A percentile compares a stretch with the other conserved stretches of the same genome.
Conservation (phyloP, 2,888 invertebrate genomes). For the Troilus luridus region DNA sequence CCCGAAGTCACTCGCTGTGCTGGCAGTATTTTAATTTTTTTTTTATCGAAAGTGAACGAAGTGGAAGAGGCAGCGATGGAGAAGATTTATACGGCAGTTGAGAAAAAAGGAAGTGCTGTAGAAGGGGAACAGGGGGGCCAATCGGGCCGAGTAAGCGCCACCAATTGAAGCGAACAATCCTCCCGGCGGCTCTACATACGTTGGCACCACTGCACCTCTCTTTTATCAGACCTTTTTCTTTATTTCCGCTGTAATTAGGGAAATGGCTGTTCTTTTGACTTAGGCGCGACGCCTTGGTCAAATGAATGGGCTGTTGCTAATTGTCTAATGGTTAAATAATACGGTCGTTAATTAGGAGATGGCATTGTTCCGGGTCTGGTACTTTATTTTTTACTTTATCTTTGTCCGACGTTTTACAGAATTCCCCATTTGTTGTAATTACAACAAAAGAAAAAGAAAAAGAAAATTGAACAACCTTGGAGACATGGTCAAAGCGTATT, state of each 20-base stretch:
- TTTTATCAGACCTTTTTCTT: conserved; percentile 39
- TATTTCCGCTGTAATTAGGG: conserved; percentile 35
- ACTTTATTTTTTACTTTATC: neutral
- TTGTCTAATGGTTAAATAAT: conserved; percentile 38
- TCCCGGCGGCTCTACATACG: conserved; percentile 46
- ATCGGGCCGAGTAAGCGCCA: conserved; percentile 32
- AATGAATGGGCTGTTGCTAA: neutral
- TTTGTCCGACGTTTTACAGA: neutral
- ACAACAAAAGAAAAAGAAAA: neutral
- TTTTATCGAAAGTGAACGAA: conserved; percentile 6
- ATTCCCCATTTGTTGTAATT: neutral
- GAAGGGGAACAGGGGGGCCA: conserved; percentile 35
- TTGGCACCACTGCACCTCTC: conserved; percentile 38
- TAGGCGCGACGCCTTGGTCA: neutral
- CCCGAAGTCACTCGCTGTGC: neutral
- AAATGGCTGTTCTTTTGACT: conserved; percentile 28
- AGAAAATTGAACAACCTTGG: neutral
- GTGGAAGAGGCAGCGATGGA: conserved; percentile 33
- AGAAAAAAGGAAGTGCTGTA: conserved; percentile 21
- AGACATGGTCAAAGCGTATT: neutral
- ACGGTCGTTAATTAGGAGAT: conserved; percentile 15
- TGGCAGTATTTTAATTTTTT: conserved; percentile 24
- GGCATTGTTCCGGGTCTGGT: neutral
- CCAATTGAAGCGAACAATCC: conserved; percentile 50
- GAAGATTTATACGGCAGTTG: conserved; percentile 45